Conservation (phyloP, 1,140 invertebrate genomes). For the Platorchestia sp. region DNA sequence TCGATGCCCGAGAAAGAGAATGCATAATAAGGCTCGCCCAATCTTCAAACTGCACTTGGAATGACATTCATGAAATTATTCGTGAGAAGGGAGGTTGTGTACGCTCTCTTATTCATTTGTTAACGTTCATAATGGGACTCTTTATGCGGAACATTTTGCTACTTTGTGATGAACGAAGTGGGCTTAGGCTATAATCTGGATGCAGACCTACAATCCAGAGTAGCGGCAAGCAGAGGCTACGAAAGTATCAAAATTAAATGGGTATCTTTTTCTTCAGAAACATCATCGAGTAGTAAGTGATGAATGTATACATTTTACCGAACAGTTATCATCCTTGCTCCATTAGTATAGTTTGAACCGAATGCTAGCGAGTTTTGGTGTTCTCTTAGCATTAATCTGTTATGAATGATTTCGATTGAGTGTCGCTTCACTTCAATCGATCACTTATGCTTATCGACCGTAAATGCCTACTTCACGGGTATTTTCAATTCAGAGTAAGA, state of each 20-base stretch:
- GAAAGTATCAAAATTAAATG: neutral
- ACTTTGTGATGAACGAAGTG: neutral
- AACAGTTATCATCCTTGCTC: too few species aligned
- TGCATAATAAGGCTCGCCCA: neutral
- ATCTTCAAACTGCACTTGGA: neutral
- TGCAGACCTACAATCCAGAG: neutral
- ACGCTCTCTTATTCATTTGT: neutral
- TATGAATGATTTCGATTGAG: too few species aligned
- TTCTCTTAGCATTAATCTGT: too few species aligned
- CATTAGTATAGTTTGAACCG: too few species aligned
- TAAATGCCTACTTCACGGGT: too few species aligned
- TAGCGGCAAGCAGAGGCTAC: neutral
- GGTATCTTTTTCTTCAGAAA: neutral
- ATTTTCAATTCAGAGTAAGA: too few species aligned
- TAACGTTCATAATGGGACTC: neutral
- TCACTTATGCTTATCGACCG: too few species aligned
- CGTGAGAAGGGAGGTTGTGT: neutral
- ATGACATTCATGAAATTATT: neutral
- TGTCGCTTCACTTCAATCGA: too few species aligned
- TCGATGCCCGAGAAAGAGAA: constrained; percentile 6
- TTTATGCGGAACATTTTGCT: neutral
- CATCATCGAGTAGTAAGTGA: too few species aligned
- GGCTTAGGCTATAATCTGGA: neutral
- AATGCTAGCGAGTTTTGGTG: too few species aligned
- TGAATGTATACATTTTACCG: too few species aligned